Evolutionary conservation across 1,140 invertebrate genomes (phyloP), one percentile per base, ranked within the genome.

Genomic region (Trichonephila clavata): DNA sequence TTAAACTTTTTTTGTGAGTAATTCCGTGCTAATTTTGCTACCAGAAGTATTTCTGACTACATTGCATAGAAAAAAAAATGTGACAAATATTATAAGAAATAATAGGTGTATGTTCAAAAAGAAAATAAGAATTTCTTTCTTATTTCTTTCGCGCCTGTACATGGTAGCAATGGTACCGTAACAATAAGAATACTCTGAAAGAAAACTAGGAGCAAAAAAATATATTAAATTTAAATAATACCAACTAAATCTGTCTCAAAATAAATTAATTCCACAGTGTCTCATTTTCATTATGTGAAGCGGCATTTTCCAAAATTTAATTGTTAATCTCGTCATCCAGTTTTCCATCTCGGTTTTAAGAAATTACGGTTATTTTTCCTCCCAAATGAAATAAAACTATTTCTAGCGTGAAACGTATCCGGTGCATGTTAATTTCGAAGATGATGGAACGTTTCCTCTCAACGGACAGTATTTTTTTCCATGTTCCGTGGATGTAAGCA

Each of bases 361-460:
- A 77, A 77, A 77, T 77, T 27, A 77, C 27, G 4, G 68, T 27
- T 32, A 24, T n/a, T n/a, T 13, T 10, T 16, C 27, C 24, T 24
- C 24, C 8, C 13, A 77, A 77, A 77, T 77, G 68, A 77, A 77
- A 77, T 77, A 77, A 77, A 77, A 77, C 27, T 32, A 77, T 77
- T 77, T 77, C 68, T 77, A 77, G 24, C 68, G 32, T 77, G 68
- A 77, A 77, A 77, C 27, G 13, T 20, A 77, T 77, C 68, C 27
- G 27, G 68, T 18, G 68, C 24, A 77, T 77, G 68, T 77, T 77
- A 77, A 77, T 77, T 77, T 77, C 68, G 24, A 77, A 27, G 27
- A 77, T 32, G 27, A 77, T 77, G 68, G 68, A 77, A 77, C 68
- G 68, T 27, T 39, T 77, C 68, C 68, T 32, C 68, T 32, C 24